Conservation (phyloP, 1,140 invertebrate species). For the Drosophila pseudoobscura region DNA sequence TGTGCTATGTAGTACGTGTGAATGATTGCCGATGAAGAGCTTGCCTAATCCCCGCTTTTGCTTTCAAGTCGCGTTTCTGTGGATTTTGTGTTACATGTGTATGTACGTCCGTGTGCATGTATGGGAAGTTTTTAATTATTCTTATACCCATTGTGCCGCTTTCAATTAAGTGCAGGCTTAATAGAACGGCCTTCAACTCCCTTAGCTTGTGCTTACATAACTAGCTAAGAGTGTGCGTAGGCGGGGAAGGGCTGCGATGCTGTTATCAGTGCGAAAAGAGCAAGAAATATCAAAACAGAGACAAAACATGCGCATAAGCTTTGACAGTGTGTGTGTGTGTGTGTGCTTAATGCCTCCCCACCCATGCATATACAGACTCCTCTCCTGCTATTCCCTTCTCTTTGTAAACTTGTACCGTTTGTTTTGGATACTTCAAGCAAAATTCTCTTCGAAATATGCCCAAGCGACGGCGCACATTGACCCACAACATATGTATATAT, state of each 20-base stretch:
- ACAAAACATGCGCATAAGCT: conserved; percentile 58
- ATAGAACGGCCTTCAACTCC: conserved; percentile 64
- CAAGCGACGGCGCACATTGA: conserved; percentile 10
- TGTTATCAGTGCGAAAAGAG: conserved; percentile 43
- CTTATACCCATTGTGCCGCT: conserved; percentile 10
- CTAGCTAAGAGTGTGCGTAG: background rate
- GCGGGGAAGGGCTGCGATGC: conserved; percentile 2
- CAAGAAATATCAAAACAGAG: conserved; percentile 42
- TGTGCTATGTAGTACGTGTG: no score
- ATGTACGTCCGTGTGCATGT: conserved; percentile 12
- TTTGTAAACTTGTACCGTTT: no score
- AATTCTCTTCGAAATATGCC: conserved; percentile 32
- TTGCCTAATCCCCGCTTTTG: no score
- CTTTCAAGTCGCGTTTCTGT: conserved; percentile 3
- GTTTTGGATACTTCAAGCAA: background rate
- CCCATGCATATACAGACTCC: background rate
- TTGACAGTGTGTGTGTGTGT: conserved; percentile 9
- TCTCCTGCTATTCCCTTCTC: background rate
- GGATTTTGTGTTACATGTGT: background rate
- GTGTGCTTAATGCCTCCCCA: background rate
- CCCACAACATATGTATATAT: background rate
- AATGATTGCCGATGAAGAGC: no score
- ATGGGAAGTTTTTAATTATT: conserved; percentile 31
- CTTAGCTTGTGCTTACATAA: conserved; percentile 48
- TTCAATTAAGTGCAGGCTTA: conserved; percentile 37